Evolutionary conservation across 2,113 vertebrate genomes (phyloP), one percentile per base, ranked within the genome.

Genomic region (Struthidea cinerea): DNA sequence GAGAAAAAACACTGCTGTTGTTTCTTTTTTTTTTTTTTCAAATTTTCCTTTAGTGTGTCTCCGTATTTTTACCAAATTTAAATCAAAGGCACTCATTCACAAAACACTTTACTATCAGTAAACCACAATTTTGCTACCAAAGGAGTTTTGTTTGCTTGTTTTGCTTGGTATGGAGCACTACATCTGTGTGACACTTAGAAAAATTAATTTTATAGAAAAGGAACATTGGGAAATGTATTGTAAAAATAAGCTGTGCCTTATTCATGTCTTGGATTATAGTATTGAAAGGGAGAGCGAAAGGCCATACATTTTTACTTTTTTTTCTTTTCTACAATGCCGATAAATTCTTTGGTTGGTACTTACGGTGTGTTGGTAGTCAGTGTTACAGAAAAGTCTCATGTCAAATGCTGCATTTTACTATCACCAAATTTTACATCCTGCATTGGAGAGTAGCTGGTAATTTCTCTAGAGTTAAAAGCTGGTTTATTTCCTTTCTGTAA

Each of bases 1-100:
- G 3, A 46, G 17, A 44, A n/a, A 61, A 77, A 49, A 16, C 4
- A 7, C 9, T 4, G 2, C 3, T 21, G 0, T 56, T 49, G 2
- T 37, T 73, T 33, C 15, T 9, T 47, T 44, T 44, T 42, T 47
- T 44, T 44, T 42, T 41, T 63, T 22, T 39, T 10, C n/a, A n/a
- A n/a, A 30, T 26, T 70, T 55, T 78, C 5, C 30, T 70, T 63
- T 44, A 37, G 4, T 5, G 1, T 27, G 3, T 76, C 6, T 60
- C 16, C 33, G 3, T 71, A 11, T 70, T 86, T 63, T 73, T 49
- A 73, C 8, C 15, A 53, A 49, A 33, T 63, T 84, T 47, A 65
- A 50, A 55, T 75, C 15, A 56, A 75, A 56, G 4, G 12, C 4
- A 11, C 0, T 12, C 5, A 46, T 69, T 90, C 22, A 52, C 6